These are phyloP conservation scores for Corythaeola cristata DNA, from an alignment of 2,113 vertebrate genomes.

Conservation along the genomic window DNA sequence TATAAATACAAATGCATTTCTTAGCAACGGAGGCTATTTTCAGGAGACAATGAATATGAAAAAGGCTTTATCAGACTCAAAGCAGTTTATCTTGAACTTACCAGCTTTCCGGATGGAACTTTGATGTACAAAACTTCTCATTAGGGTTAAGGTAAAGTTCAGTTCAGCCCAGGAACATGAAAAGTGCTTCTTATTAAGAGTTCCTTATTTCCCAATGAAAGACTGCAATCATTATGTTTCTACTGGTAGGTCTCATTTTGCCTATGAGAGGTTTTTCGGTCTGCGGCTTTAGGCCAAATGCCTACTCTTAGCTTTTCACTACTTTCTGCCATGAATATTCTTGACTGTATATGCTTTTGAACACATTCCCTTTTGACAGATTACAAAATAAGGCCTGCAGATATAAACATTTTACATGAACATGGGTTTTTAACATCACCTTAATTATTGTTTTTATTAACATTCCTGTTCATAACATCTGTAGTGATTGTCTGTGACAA, in stretches of 20 bases:
- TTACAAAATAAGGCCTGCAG: background rate
- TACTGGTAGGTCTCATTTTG: background rate
- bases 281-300: background rate
- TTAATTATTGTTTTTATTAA: background rate
- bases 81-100: background rate
- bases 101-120: background rate
- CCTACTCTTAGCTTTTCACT: background rate
- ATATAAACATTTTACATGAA: background rate
- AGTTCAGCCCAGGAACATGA: background rate
- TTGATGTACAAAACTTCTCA: background rate
- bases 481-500: background rate
- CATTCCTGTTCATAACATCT: background rate
- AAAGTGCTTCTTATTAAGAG: background rate
- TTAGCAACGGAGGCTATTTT: background rate
- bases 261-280: background rate
- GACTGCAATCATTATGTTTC: background rate
- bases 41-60: background rate
- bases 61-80: background rate
- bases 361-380: background rate
- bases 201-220: background rate
- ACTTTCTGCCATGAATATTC: background rate
- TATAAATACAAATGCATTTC: background rate
- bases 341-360: background rate
- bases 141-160: background rate
- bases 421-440: background rate